phyloP scores from a whole-genome alignment of 2,888 invertebrate species.

The Parnassius mnemosyne region DNA sequence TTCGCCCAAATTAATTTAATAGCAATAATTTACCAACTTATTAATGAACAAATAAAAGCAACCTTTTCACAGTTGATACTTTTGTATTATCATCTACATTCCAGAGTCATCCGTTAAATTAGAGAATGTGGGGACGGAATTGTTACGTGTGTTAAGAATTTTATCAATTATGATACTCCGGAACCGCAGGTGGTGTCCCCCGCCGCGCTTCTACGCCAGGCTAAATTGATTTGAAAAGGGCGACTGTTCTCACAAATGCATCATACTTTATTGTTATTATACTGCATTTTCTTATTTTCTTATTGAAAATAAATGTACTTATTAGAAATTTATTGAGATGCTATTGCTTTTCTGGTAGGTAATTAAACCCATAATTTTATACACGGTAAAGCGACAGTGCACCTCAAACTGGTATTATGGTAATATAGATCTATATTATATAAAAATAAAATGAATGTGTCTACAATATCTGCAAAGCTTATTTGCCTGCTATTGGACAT shows the following conservation, averaged over 20 bases:
- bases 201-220: conserved; percentile 40
- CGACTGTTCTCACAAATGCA: conserved; percentile 24
- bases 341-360: background rate
- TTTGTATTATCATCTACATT: conserved; percentile 15
- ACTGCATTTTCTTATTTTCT: conserved; percentile 6
- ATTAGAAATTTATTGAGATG: background rate
- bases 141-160: conserved; percentile 65
- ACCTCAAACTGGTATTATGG: too few species aligned
- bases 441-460: too few species aligned
- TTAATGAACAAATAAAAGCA: conserved; percentile 20
- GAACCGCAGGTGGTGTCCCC: conserved; percentile 50
- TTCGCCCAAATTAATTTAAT: conserved; percentile 14
- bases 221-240: conserved; percentile 23
- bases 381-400: too few species aligned
- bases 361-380: too few species aligned
- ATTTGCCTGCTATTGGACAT: too few species aligned
- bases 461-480: too few species aligned
- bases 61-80: conserved; percentile 32
- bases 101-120: conserved; percentile 46
- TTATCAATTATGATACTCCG: conserved; percentile 65
- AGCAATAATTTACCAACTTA: conserved; percentile 13
- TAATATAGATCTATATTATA: too few species aligned
- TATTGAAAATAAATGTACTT: conserved; percentile 16
- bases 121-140: conserved; percentile 59
- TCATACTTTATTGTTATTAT: conserved; percentile 23